These are phyloP conservation scores for Oreohelix idahoensis DNA, from an alignment of 1,140 invertebrate species.

Conservation along the genomic window DNA sequence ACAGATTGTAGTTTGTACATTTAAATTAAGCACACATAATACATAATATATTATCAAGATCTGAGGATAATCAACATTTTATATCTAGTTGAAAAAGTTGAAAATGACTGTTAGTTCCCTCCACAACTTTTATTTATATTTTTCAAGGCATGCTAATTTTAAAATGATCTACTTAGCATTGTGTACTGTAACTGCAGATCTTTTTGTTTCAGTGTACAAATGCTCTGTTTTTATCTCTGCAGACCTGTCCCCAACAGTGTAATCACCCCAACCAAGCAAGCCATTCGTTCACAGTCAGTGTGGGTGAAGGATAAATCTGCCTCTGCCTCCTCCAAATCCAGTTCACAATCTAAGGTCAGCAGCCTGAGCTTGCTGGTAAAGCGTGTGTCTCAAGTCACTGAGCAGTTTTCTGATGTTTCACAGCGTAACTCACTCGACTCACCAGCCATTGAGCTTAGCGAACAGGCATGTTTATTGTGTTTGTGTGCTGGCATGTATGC, in stretches of 20 bases:
- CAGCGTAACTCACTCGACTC: conserved; percentile 59
- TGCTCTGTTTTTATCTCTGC: neutral
- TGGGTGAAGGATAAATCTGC: conserved; percentile 54
- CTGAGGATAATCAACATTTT: too few species aligned
- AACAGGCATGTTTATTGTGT: conserved; percentile 60
- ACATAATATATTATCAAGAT: too few species aligned
- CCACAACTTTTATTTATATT: too few species aligned
- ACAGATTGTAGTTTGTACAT: too few species aligned
- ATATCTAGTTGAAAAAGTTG: too few species aligned
- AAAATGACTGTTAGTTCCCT: too few species aligned
- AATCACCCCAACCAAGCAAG: conserved; percentile 27
- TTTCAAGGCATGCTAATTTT: too few species aligned
- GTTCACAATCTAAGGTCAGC: conserved; percentile 52
- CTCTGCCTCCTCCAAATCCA: conserved; percentile 40
- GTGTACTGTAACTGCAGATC: too few species aligned
- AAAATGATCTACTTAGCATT: too few species aligned
- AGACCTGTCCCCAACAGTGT: conserved; percentile 35
- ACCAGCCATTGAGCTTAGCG: conserved; percentile 60
- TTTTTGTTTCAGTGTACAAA: neutral
- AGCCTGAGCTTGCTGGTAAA: conserved; percentile 52
- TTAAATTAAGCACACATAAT: too few species aligned
- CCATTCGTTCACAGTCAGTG: conserved; percentile 57
- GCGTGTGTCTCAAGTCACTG: conserved; percentile 58
- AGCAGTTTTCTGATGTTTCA: conserved; percentile 52
- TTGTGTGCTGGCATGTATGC: conserved; percentile 16